Conservation (phyloP, 1,140 invertebrate genomes). For the Phymastichus coffea region DNA sequence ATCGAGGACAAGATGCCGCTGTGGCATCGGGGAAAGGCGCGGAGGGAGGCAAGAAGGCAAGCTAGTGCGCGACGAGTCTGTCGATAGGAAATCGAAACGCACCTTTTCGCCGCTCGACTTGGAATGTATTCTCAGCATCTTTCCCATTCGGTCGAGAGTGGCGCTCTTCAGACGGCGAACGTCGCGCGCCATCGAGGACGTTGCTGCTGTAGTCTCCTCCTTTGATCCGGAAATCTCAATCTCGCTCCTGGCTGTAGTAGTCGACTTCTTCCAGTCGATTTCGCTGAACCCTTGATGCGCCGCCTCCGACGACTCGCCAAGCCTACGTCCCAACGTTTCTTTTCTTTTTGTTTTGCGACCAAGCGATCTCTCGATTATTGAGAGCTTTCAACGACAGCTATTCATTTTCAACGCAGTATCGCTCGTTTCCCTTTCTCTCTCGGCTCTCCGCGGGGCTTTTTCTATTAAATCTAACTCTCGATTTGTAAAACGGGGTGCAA, state of each 20-base stretch:
- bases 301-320: neutral
- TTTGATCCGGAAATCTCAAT: conserved; percentile 12
- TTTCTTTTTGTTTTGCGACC: neutral
- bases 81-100: conserved; percentile 7
- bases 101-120: too few relatives aligned
- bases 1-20: too few relatives aligned
- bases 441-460: too few relatives aligned
- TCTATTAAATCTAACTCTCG: too few relatives aligned
- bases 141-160: conserved; percentile 25
- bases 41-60: too few relatives aligned
- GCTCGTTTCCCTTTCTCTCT: neutral
- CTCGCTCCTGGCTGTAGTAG: neutral
- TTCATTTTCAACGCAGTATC: neutral
- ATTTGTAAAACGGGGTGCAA: too few relatives aligned
- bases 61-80: too few relatives aligned
- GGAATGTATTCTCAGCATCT: too few relatives aligned
- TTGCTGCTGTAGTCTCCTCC: neutral
- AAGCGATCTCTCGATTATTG: neutral
- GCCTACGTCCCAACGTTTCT: neutral
- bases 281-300: neutral
- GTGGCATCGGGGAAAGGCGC: too few relatives aligned
- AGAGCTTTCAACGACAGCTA: neutral
- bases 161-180: conserved; percentile 18
- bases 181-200: neutral
- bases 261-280: conserved; percentile 8